Conservation (phyloP, 2,113 vertebrate species). For the Eolophus roseicapilla region DNA sequence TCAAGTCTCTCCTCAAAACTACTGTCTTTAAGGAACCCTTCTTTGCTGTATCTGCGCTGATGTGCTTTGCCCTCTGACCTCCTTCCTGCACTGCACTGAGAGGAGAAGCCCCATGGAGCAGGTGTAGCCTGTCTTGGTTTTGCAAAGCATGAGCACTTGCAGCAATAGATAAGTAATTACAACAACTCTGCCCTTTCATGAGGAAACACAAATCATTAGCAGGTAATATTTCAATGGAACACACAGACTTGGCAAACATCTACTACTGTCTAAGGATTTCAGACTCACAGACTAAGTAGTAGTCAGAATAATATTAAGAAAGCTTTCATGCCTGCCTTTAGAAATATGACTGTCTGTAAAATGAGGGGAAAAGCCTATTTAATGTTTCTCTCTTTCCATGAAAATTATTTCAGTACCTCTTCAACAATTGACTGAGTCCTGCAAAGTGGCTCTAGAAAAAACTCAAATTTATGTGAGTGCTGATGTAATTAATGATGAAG, state of each 20-base stretch:
- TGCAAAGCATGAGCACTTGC: neutral
- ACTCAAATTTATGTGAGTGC: neutral
- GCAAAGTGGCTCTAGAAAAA: neutral
- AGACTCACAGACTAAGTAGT: neutral
- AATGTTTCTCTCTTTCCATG: neutral
- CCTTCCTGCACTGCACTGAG: neutral
- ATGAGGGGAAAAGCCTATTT: neutral
- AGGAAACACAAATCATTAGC: neutral
- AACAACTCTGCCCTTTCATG: neutral
- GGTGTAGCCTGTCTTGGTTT: neutral
- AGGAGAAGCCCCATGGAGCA: neutral
- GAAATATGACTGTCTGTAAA: neutral
- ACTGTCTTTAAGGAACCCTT: neutral
- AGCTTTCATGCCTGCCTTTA: neutral
- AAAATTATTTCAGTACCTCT: neutral
- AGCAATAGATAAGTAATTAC: neutral
- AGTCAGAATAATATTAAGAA: neutral
- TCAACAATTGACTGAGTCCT: neutral
- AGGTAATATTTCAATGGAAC: neutral
- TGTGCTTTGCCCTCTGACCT: neutral
- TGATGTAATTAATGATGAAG: neutral
- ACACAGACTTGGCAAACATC: neutral
- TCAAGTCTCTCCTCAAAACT: neutral
- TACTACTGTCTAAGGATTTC: neutral
- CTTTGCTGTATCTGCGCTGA: neutral